phyloP scores from a whole-genome alignment of 2,113 vertebrate species.

The Pseudonaja textilis region DNA sequence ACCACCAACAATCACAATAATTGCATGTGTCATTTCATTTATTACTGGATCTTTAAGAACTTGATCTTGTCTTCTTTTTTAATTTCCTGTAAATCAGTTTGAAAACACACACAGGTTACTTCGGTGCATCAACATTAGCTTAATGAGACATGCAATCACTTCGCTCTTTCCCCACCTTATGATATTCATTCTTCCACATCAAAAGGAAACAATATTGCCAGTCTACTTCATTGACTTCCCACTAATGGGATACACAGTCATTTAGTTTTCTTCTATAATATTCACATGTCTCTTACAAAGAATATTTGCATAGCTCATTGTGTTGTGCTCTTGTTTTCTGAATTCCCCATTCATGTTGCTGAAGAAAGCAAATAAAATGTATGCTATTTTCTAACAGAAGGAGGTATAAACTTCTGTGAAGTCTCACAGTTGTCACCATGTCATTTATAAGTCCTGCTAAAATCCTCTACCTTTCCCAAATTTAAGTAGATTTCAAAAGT shows the following conservation, averaged over 20 bases:
- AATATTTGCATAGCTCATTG: constrained; percentile 70
- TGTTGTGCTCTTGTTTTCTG: constrained; percentile 64
- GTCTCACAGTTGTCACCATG: constrained; percentile 71
- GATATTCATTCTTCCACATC: constrained; percentile 62
- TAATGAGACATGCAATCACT: constrained; percentile 67
- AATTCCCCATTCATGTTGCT: constrained; percentile 63
- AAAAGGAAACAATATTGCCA: constrained; percentile 73
- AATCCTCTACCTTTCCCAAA: constrained; percentile 69
- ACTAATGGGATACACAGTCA: constrained; percentile 70
- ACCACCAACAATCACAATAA: constrained; percentile 77
- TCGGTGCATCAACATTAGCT: constrained; percentile 70
- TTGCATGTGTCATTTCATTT: constrained; percentile 73
- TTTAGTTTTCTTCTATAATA: constrained; percentile 82
- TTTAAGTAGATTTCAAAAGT: constrained; percentile 74
- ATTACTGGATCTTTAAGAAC: constrained; percentile 77
- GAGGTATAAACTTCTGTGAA: constrained; percentile 71
- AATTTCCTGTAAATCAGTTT: constrained; percentile 76
- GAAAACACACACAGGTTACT: constrained; percentile 84
- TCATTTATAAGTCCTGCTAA: constrained; percentile 68
- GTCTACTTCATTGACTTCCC: constrained; percentile 60
- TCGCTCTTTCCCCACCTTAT: constrained; percentile 38
- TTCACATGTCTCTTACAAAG: constrained; percentile 62
- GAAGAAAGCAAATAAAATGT: constrained; percentile 59
- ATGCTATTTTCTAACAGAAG: constrained; percentile 69
- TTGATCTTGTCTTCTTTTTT: constrained; percentile 66